Evolutionary conservation across 1,140 invertebrate genomes (phyloP), one percentile per base, ranked within the genome.

Genomic region (Tyrophagus putrescentiae): DNA sequence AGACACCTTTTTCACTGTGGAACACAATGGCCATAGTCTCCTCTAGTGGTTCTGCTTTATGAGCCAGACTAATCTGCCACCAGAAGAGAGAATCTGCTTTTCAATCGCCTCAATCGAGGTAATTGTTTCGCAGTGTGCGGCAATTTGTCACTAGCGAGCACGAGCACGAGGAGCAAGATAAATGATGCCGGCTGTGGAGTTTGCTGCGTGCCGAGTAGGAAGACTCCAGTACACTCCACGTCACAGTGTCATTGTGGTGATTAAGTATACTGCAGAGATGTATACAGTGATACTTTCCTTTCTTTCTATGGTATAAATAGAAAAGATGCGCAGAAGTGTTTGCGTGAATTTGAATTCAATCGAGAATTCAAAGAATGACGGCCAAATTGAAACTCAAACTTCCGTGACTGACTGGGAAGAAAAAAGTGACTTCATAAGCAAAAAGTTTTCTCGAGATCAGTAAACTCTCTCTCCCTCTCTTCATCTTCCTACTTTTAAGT

Each of bases 381-480:
- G n/a, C 45, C 7, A 7, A 48, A 7, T 48, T 48, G 45, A 48
- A 48, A 48, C 21, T 18, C 18, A 48, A 48, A 48, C 45, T 18
- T 48, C 45, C 7, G 18, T 48, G 18, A 18, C 7, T 48, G 23
- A n/a, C n/a, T n/a, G n/a, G n/a, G 21, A 7, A 48, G 45, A 21
- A 7, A 18, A 48, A 48, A 48, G 7, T 48, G 7, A 48, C 45
- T 7, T 48, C 18, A 6, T 48, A 48, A 48, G 45, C 45, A 48
- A 48, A 48, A 13, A 21, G 13, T 39, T 39, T 13, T n/a, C n/a
- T n/a, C n/a, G n/a, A n/a, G n/a, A n/a, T n/a, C n/a, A n/a, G n/a
- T n/a, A 52, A 3, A 52, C 48, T 52, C 48, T 56, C 52, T 56
- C 52, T 56, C 52, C 23, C 28, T 56, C 52, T 13, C 52, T 31